Base-by-base conservation (phyloP, 2,888 invertebrate genomes). In the Hydriomena furcata region DNA sequence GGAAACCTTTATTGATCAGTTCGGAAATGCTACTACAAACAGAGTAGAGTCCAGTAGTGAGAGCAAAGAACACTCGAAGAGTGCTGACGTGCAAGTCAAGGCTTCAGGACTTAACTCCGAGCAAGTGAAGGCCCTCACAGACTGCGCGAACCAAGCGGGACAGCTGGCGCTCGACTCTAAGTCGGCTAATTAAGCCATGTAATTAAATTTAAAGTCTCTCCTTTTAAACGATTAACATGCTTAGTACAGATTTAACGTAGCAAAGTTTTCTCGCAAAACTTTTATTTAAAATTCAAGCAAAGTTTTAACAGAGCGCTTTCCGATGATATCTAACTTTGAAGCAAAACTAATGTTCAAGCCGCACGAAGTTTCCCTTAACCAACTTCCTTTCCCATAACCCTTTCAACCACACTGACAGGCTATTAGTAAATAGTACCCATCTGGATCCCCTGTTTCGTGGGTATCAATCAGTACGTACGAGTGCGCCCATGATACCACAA, bases 101-200 rank as follows among this genome's bases (percentile, higher is more conserved):
- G 91, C 91, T 5, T 70, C 83, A 5, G 91, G 91, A 12, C 70
- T 91, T 17, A 91, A 88, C 54, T 70, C 85, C 1, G 82, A 83
- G 43, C 91, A 91, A 77, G 78, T 88, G 25, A 81, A 90, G 66
- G 90, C 91, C 4, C 79, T 91, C 21, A 89, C 90, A 5, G 89
- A 91, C 63, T 88, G 89, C 63, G 91, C 91, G 5, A 89, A 84
- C 56, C 68, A 91, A 62, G 90, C 91, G 38, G 89, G 91, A 59
- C 88, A 91, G 51, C 80, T 91, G 56, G 91, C 91, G 34, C 84
- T 90, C 51, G 90, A 89, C 65, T 83, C 83, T 47, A 89, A 89
- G 68, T 60, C 89, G 52, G 85, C 88, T 47, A 88, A 90, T 68
- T 88, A 76, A 87, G 73, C 58, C 65, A 82, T 73, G 85, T 88